Percentiles rank a stretch among this genome's conserved stretches.
Evolutionary conservation across 2,888 invertebrate genomes (phyloP).

Genomic region (Apamea crenata): DNA sequence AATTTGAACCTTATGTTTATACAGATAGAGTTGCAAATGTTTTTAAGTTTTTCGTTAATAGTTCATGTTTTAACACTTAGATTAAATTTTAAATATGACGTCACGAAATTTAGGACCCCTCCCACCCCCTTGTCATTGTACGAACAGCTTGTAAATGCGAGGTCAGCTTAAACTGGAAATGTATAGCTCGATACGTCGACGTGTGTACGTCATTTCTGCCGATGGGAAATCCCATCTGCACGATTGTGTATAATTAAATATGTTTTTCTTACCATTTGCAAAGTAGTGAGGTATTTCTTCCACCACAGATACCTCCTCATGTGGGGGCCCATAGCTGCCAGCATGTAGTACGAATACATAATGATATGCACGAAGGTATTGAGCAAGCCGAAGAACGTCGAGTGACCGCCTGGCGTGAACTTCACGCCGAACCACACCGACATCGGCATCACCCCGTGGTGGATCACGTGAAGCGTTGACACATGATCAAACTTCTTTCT

Average conservation of each 20-base stretch:
- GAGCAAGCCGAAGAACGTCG: constrained; percentile 98
- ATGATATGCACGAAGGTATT: constrained; percentile 99
- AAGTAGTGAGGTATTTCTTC: constrained; percentile 97
- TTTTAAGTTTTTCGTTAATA: no score
- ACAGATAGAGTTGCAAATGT: no score
- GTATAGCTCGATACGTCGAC: neutral
- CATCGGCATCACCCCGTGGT: constrained; percentile 99
- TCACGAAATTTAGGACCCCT: no score
- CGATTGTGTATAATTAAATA: neutral
- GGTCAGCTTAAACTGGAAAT: neutral
- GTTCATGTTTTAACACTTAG: no score
- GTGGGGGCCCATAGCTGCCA: constrained; percentile 97
- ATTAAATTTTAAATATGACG: no score
- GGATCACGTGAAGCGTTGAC: constrained; percentile 98
- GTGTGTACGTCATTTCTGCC: neutral
- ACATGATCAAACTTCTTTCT: constrained; percentile 98
- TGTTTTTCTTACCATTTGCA: constrained; percentile 94
- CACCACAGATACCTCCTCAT: constrained; percentile 97
- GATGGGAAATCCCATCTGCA: neutral
- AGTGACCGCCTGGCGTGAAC: constrained; percentile 99
- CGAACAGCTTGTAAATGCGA: neutral
- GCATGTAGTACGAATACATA: constrained; percentile 98
- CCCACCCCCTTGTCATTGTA: no score
- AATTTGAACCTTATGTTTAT: no score
- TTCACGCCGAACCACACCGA: constrained; percentile 99